Conservation (phyloP, 2,888 invertebrate species). For the Acrocyrtus sp. region DNA sequence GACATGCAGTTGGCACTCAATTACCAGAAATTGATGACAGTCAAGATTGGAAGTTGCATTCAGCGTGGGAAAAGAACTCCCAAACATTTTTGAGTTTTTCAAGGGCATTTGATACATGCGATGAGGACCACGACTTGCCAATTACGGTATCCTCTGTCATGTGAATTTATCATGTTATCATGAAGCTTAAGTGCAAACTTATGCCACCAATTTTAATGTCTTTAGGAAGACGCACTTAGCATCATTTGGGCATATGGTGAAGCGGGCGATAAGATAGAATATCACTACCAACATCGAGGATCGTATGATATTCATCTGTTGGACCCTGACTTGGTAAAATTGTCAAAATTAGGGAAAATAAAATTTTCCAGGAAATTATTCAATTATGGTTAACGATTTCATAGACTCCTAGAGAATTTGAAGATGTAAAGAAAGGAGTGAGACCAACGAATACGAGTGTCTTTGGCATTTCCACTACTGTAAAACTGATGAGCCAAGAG, state of each 20-base stretch:
- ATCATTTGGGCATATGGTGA: conserved; percentile 38
- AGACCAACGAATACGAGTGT: background rate
- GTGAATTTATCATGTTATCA: no score
- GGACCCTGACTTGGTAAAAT: conserved; percentile 9
- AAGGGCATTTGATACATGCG: conserved; percentile 29
- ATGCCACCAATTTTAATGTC: background rate
- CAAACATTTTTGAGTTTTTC: conserved; percentile 29
- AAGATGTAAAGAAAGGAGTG: background rate
- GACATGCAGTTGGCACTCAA: conserved; percentile 9
- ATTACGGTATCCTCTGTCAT: conserved; percentile 2
- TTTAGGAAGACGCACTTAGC: conserved; percentile 3
- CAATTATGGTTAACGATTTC: no score
- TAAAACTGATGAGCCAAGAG: background rate
- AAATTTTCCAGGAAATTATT: background rate
- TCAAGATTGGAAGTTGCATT: conserved; percentile 22
- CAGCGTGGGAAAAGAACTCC: conserved; percentile 6
- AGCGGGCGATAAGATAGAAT: conserved; percentile 3
- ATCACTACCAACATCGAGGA: conserved; percentile 35
- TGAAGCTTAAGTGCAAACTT: no score
- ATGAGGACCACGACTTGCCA: conserved; percentile 20
- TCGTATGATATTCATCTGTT: conserved; percentile 7
- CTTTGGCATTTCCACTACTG: background rate
- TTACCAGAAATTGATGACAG: background rate
- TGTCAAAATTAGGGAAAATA: background rate
- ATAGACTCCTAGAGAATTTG: background rate